Evolutionary conservation across 2,888 invertebrate species (phyloP).

Genomic region (Lymantria dispar): DNA sequence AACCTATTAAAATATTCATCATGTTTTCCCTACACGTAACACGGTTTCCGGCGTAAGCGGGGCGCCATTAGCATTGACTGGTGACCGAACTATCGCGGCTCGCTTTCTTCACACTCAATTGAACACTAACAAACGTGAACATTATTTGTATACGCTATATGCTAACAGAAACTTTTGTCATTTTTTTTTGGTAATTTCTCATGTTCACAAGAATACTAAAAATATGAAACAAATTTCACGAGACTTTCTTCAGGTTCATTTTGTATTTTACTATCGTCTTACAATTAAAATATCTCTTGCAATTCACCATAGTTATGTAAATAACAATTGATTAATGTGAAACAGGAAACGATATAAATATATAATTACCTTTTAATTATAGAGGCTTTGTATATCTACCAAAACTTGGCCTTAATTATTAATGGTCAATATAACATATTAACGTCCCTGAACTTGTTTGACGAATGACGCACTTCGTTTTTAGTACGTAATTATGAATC

Average conservation of each 20-base stretch:
- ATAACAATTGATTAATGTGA: too few relatives aligned
- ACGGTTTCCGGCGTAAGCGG: conserved; percentile 10
- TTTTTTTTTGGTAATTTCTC: too few relatives aligned
- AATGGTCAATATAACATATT: not conserved
- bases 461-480: not conserved
- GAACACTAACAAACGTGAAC: conserved; percentile 34
- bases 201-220: too few relatives aligned
- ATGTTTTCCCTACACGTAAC: not conserved
- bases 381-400: too few relatives aligned
- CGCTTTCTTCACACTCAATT: conserved; percentile 52
- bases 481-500: not conserved
- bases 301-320: too few relatives aligned
- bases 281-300: too few relatives aligned
- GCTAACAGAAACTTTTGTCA: not conserved
- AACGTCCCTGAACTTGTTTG: not conserved
- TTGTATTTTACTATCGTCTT: too few relatives aligned
- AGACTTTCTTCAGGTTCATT: too few relatives aligned
- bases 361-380: too few relatives aligned
- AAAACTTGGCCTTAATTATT: not conserved
- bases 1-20: not conserved
- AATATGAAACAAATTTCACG: too few relatives aligned
- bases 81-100: conserved; percentile 34
- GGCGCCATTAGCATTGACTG: conserved; percentile 29
- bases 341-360: too few relatives aligned
- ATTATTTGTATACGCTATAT: not conserved